phyloP scores from a whole-genome alignment of 2,888 invertebrate genomes.

The Caenorhabditis parvicauda region DNA sequence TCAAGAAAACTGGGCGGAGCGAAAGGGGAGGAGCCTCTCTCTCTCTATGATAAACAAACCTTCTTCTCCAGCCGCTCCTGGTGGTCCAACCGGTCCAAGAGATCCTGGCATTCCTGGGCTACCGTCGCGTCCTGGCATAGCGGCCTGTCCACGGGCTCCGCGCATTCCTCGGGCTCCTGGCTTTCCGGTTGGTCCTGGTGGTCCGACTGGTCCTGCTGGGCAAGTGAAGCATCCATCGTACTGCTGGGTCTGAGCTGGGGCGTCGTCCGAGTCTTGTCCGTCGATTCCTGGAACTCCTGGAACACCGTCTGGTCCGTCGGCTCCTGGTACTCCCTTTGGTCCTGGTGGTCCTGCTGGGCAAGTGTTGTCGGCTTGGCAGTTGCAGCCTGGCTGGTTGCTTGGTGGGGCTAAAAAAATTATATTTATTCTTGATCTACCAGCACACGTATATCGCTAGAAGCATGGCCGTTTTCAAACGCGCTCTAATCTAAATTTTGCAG shows the following conservation, averaged over 20 bases:
- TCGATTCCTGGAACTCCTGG: constrained; percentile 45
- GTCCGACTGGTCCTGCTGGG: constrained; percentile 47
- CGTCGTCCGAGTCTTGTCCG: constrained; percentile 46
- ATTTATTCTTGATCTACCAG: too few relatives aligned
- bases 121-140: constrained; percentile 53
- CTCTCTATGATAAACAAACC: too few relatives aligned
- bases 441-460: too few relatives aligned
- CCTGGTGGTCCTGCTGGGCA: constrained; percentile 51
- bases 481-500: too few relatives aligned
- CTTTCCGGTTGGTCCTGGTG: constrained; percentile 40
- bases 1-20: too few relatives aligned
- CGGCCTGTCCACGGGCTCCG: constrained; percentile 55
- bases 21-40: too few relatives aligned
- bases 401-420: constrained; percentile 25
- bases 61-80: constrained; percentile 49
- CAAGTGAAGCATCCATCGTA: constrained; percentile 55
- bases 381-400: constrained; percentile 35
- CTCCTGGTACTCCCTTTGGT: constrained; percentile 42
- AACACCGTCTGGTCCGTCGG: constrained; percentile 48
- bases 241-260: constrained; percentile 49
- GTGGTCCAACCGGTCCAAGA: constrained; percentile 45
- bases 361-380: constrained; percentile 43
- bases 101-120: constrained; percentile 53
- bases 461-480: too few relatives aligned
- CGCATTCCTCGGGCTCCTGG: constrained; percentile 55